phyloP scores from a whole-genome alignment of 1,140 invertebrate species.

The Prorops nasuta region DNA sequence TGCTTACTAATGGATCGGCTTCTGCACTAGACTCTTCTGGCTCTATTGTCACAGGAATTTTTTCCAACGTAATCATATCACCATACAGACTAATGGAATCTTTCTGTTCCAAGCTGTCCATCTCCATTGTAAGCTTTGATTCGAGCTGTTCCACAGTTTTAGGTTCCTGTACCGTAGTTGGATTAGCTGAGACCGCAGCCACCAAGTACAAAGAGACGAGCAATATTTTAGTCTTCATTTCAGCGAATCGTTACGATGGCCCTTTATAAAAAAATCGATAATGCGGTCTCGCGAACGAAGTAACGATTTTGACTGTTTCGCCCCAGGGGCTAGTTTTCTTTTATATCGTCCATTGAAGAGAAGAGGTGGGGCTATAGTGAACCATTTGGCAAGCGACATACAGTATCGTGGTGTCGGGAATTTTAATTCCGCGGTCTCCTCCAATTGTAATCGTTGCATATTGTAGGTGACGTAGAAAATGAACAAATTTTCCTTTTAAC shows the following conservation, averaged over 20 bases:
- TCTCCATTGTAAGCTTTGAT: slow-evolving; percentile 30
- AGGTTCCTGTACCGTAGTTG: slow-evolving; percentile 1
- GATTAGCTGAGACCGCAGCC: slow-evolving; percentile 14
- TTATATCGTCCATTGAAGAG: slow-evolving; percentile 42
- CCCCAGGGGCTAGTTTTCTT: slow-evolving; percentile 42
- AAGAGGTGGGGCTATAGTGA: slow-evolving; percentile 43
- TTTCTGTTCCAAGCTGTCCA: slow-evolving; percentile 41
- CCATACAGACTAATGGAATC: slow-evolving; percentile 40
- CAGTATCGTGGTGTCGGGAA: slow-evolving; percentile 39
- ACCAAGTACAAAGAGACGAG: slow-evolving; percentile 24
- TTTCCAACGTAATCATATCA: slow-evolving; percentile 44
- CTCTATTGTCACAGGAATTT: slow-evolving; percentile 22
- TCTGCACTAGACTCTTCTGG: slow-evolving; percentile 1
- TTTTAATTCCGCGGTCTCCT: slow-evolving; percentile 44
- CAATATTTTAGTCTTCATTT: slow-evolving; percentile 20
- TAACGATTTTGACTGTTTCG: slow-evolving; percentile 46
- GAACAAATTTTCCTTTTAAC: slow-evolving; percentile 46
- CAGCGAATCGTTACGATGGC: slow-evolving; percentile 9
- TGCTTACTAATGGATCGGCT: slow-evolving; percentile 40
- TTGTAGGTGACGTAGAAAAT: slow-evolving; percentile 20
- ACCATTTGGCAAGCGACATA: slow-evolving; percentile 52
- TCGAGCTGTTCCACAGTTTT: slow-evolving; percentile 27
- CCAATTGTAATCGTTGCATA: slow-evolving; percentile 5
- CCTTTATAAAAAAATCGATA: background rate
- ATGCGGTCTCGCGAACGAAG: slow-evolving; percentile 3